Evolutionary conservation across 2,888 invertebrate genomes (phyloP).

Genomic region (Onchidella celtica): DNA sequence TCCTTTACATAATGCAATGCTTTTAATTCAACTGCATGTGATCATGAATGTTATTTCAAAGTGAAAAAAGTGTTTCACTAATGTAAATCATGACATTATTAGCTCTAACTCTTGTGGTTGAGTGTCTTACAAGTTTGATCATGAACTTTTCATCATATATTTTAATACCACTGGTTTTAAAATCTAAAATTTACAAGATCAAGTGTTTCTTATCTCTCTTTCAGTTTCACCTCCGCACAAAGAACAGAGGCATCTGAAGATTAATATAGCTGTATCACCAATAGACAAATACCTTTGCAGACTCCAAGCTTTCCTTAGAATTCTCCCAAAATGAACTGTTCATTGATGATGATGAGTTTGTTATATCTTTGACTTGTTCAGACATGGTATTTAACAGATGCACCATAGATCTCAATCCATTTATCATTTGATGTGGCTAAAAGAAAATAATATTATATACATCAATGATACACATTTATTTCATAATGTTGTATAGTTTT

Average conservation of each 20-base stretch:
- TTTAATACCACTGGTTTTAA: not conserved
- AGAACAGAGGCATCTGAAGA: too few species aligned
- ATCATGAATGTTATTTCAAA: too few species aligned
- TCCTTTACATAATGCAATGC: too few species aligned
- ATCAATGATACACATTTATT: not conserved
- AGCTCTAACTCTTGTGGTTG: too few species aligned
- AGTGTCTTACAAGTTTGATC: too few species aligned
- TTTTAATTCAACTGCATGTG: too few species aligned
- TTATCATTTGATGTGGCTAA: conserved; percentile 14
- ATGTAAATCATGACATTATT: too few species aligned
- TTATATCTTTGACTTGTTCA: not conserved
- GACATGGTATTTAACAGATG: conserved; percentile 4
- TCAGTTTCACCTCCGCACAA: too few species aligned
- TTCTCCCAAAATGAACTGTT: not conserved
- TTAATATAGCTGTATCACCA: too few species aligned
- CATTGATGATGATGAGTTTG: not conserved
- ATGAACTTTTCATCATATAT: not conserved
- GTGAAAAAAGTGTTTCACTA: too few species aligned
- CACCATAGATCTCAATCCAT: conserved; percentile 2
- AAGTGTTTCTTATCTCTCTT: not conserved
- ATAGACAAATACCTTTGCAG: conserved; percentile 24
- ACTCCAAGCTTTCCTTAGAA: not conserved
- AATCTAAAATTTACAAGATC: not conserved
- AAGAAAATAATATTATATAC: not conserved
- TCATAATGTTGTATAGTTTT: too few species aligned